Percentiles rank a stretch among this genome's conserved stretches.
These are phyloP conservation scores for Pseudotriccus pelzelni DNA, from an alignment of 2,797 vertebrate genomes.

Conservation along the genomic window DNA sequence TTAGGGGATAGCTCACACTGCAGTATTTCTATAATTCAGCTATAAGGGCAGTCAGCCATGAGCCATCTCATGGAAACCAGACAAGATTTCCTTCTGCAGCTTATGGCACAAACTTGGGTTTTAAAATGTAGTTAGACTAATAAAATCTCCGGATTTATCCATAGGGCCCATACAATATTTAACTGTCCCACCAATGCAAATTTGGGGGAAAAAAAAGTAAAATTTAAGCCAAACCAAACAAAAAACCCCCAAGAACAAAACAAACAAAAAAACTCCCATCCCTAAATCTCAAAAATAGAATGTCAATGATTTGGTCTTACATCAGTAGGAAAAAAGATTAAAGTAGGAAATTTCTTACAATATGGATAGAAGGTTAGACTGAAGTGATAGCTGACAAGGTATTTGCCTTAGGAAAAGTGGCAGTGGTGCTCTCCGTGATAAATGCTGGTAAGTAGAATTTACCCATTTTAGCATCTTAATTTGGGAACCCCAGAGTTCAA, in stretches of 20 bases:
- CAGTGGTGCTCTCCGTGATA: not conserved
- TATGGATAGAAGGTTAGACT: not conserved
- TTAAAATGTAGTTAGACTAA: not conserved
- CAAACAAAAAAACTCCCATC: fast-evolving
- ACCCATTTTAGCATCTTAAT: constrained; percentile 3
- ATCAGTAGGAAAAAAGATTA: not conserved
- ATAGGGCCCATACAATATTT: not conserved
- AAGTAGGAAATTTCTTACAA: not conserved
- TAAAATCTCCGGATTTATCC: not conserved
- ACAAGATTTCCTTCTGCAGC: not conserved
- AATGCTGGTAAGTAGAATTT: not conserved
- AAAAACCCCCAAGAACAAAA: fast-evolving
- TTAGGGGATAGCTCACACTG: not conserved
- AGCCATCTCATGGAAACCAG: not conserved
- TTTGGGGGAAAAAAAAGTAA: not conserved
- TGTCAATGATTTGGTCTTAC: not conserved
- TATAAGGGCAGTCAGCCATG: not conserved
- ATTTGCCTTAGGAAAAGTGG: not conserved
- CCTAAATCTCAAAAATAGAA: not conserved
- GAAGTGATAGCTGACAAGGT: not conserved
- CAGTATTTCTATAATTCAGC: not conserved
- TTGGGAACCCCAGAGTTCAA: not conserved
- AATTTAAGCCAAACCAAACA: not conserved
- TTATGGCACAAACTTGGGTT: not conserved
- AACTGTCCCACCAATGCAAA: not conserved